Conservation (phyloP, 2,888 invertebrate species). For the Steinernema carpocapsae region DNA sequence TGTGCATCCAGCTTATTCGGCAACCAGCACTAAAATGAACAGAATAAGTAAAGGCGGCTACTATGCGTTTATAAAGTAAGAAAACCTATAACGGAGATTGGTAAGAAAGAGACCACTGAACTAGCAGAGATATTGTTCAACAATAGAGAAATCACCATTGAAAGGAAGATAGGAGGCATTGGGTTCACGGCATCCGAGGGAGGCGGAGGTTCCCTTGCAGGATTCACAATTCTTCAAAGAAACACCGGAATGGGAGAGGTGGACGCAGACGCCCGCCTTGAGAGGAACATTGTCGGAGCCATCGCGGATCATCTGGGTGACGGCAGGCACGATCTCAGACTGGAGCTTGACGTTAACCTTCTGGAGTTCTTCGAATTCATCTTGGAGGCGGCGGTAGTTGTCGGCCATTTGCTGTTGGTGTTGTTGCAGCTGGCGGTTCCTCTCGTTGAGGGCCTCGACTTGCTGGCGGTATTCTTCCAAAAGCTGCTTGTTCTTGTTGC, state of each 20-base stretch:
- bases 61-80: not conserved
- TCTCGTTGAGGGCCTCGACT: not conserved
- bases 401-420: not conserved
- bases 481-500: constrained; percentile 54
- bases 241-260: not conserved
- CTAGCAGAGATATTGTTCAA: constrained; percentile 27
- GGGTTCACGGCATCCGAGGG: constrained; percentile 1
- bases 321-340: constrained; percentile 20
- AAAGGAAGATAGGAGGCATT: not conserved
- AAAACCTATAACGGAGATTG: not conserved
- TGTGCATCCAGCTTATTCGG: constrained; percentile 30
- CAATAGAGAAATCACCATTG: constrained; percentile 23
- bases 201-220: not conserved
- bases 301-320: not conserved
- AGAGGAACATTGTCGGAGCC: not conserved
- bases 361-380: constrained; percentile 8
- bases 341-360: constrained; percentile 20
- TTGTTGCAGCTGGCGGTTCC: constrained; percentile 10
- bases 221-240: constrained; percentile 4
- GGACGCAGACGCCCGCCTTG: constrained; percentile 7
- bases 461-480: constrained; percentile 12
- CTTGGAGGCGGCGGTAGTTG: constrained; percentile 9
- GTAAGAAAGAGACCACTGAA: not conserved
- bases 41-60: not conserved
- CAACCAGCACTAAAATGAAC: constrained; percentile 18